These are phyloP conservation scores for Agraylea sexmaculata DNA, from an alignment of 1,140 invertebrate genomes.

Conservation along the genomic window DNA sequence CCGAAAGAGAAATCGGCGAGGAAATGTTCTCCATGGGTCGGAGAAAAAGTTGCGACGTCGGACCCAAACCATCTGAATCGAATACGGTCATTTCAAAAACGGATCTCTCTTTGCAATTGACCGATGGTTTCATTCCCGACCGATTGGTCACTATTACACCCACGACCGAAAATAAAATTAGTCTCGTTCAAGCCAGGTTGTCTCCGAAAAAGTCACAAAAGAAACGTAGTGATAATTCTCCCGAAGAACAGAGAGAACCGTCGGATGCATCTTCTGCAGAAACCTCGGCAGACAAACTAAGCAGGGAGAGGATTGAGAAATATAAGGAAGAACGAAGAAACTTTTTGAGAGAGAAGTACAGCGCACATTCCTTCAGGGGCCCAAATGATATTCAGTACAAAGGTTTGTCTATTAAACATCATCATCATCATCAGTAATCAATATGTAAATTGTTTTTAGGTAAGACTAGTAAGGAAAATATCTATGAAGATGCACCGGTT, in stretches of 20 bases:
- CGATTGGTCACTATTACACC: conserved; percentile 35
- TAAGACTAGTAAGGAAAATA: conserved; percentile 27
- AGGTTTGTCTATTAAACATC: no score
- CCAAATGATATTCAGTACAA: conserved; percentile 36
- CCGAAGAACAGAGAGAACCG: conserved; percentile 11
- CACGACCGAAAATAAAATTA: conserved; percentile 46
- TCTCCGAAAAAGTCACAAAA: conserved; percentile 18
- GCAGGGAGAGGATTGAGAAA: conserved; percentile 71
- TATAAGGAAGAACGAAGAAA: conserved; percentile 85
- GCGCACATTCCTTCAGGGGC: conserved; percentile 67
- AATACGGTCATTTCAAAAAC: conserved; percentile 5
- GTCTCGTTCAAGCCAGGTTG: conserved; percentile 41
- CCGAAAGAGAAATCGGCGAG: conserved; percentile 23
- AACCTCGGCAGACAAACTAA: conserved; percentile 37
- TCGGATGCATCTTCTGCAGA: conserved; percentile 6
- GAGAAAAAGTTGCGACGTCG: conserved; percentile 40
- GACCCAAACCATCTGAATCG: conserved; percentile 38
- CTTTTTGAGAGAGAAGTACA: conserved; percentile 75
- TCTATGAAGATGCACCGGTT: conserved; percentile 25
- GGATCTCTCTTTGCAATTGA: conserved; percentile 14
- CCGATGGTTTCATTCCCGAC: conserved; percentile 5
- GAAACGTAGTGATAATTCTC: conserved; percentile 14
- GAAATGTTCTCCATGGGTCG: conserved; percentile 23
- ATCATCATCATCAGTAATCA: no score
- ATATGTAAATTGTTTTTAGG: conserved; percentile 29